A percentile compares a stretch with the other conserved stretches of the same genome.
phyloP scores from a whole-genome alignment of 2,888 invertebrate genomes.

The Tiphia femorata region DNA sequence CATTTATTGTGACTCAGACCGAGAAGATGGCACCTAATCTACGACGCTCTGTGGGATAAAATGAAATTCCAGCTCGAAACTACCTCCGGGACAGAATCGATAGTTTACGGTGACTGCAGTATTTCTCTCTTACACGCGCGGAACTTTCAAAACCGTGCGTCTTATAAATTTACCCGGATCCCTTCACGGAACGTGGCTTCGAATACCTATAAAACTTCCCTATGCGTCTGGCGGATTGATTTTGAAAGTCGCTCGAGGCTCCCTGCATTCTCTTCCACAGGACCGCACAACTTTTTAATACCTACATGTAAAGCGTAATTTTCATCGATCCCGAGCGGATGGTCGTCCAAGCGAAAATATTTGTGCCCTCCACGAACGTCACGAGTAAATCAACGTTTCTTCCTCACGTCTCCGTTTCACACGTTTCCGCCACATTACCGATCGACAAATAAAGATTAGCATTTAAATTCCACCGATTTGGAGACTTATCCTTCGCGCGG shows the following conservation, averaged over 20 bases:
- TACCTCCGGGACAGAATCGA: slow-evolving; percentile 19
- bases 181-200: background rate
- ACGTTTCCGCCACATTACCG: background rate
- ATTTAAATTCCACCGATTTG: background rate
- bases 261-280: background rate
- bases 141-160: slow-evolving; percentile 12
- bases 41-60: slow-evolving; percentile 17
- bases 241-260: no score
- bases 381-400: no score
- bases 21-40: slow-evolving; percentile 24
- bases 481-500: slow-evolving; percentile 15
- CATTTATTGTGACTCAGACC: slow-evolving; percentile 18
- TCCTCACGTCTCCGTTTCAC: background rate
- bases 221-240: background rate
- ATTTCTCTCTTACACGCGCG: slow-evolving; percentile 7
- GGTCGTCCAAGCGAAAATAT: no score
- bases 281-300: no score
- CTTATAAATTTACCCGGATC: slow-evolving; percentile 9
- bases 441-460: background rate
- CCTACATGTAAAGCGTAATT: no score
- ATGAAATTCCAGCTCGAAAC: slow-evolving; percentile 28
- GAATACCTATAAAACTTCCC: slow-evolving; percentile 2
- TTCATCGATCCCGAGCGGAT: no score
- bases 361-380: no score
- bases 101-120: slow-evolving; percentile 10